phyloP scores from a whole-genome alignment of 2,888 invertebrate species.

The Priocnemis perturbator region DNA sequence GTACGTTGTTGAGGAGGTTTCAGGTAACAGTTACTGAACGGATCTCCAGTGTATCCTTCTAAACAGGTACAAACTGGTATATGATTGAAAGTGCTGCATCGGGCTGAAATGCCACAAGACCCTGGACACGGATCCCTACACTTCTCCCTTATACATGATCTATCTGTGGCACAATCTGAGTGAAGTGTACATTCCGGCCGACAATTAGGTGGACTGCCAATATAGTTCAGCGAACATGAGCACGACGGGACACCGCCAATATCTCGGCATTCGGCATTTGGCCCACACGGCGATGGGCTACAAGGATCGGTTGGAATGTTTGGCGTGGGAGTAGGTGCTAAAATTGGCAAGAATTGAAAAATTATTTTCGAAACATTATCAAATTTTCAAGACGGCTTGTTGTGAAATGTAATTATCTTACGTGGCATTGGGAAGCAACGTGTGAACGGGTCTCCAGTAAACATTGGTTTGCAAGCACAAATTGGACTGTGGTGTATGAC shows the following conservation, averaged over 20 bases:
- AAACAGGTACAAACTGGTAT: constrained; percentile 88
- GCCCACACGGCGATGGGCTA: constrained; percentile 84
- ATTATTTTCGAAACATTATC: neutral
- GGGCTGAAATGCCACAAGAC: constrained; percentile 83
- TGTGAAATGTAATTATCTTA: constrained; percentile 70
- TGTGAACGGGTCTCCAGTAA: constrained; percentile 74
- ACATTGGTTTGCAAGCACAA: constrained; percentile 77
- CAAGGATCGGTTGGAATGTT: constrained; percentile 82
- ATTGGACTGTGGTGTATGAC: constrained; percentile 87
- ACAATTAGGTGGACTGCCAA: constrained; percentile 84
- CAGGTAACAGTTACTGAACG: constrained; percentile 82
- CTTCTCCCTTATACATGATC: constrained; percentile 87
- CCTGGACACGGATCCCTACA: constrained; percentile 86
- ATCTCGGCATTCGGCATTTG: constrained; percentile 82
- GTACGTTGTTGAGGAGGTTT: constrained; percentile 40
- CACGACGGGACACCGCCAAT: constrained; percentile 83
- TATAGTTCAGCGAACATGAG: constrained; percentile 83
- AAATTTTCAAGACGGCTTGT: neutral
- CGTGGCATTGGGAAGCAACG: constrained; percentile 71
- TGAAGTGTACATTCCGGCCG: constrained; percentile 85
- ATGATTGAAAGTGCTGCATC: constrained; percentile 87
- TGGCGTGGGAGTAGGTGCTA: constrained; percentile 77
- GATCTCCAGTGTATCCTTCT: constrained; percentile 88
- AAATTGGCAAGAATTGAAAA: constrained; percentile 54
- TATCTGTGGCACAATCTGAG: constrained; percentile 81